These are phyloP conservation scores for Pteropus rufus DNA, from an alignment of 2,797 vertebrate genomes.

Conservation along the genomic window DNA sequence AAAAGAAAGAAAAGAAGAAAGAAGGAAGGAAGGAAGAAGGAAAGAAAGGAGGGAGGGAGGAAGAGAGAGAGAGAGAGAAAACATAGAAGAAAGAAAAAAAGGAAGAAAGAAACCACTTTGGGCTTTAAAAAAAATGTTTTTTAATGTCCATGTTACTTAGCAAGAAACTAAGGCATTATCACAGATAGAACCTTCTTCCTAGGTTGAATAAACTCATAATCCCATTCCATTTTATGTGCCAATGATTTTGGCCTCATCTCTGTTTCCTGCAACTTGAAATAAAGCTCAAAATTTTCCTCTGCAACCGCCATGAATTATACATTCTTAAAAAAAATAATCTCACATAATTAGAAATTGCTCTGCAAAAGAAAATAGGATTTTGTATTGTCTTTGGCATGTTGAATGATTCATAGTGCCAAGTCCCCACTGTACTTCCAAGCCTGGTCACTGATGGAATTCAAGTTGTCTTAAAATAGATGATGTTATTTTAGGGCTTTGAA, in stretches of 20 bases:
- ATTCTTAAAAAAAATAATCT: background rate
- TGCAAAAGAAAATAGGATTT: background rate
- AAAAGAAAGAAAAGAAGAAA: background rate
- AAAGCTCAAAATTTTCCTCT: constrained; percentile 6
- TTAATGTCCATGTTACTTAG: background rate
- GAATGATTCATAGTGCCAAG: background rate
- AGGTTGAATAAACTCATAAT: constrained; percentile 44
- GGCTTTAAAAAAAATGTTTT: constrained; percentile 5
- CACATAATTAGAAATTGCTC: background rate
- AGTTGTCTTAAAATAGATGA: background rate
- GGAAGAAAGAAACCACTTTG: background rate
- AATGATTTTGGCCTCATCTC: constrained; percentile 22
- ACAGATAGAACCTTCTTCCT: constrained; percentile 14
- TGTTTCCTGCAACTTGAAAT: constrained; percentile 28
- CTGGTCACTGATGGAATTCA: background rate
- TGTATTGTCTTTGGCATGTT: background rate
- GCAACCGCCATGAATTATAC: background rate
- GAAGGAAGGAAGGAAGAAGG: background rate
- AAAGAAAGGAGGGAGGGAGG: background rate
- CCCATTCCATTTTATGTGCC: constrained; percentile 8
- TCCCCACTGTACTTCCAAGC: background rate
- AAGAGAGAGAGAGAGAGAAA: no score
- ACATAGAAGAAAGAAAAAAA: no score
- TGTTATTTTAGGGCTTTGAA: background rate
- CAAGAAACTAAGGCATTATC: constrained; percentile 22